These are phyloP conservation scores for Poeciliopsis turneri DNA, from an alignment of 2,797 vertebrate species.

Conservation along the genomic window DNA sequence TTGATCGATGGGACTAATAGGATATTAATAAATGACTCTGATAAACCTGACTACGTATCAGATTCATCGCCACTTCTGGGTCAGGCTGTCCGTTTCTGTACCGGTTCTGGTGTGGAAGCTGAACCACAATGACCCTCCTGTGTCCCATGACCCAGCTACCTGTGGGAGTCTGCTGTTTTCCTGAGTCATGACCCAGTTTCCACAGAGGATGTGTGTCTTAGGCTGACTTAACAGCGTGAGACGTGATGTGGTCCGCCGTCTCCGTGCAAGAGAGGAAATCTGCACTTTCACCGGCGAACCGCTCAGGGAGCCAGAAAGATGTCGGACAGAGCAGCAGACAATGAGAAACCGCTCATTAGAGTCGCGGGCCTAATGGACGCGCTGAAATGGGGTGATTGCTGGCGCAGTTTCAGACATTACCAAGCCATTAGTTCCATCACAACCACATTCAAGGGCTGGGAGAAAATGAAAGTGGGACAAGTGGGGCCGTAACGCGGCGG, in stretches of 20 bases:
- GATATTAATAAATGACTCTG: neutral
- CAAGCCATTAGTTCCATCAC: neutral
- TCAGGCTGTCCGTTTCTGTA: neutral
- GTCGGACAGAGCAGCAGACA: neutral
- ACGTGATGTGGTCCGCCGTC: neutral
- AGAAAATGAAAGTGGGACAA: neutral
- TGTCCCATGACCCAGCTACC: conserved; percentile 1
- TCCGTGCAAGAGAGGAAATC: neutral
- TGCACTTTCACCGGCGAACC: neutral
- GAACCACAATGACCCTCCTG: neutral
- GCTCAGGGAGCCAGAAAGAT: neutral
- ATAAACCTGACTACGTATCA: neutral
- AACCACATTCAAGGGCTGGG: neutral
- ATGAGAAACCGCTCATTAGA: neutral
- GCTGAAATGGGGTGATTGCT: neutral
- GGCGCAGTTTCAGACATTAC: neutral
- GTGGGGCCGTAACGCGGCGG: neutral
- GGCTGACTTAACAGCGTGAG: neutral
- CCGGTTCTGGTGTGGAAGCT: neutral
- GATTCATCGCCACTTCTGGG: neutral
- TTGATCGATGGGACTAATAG: neutral
- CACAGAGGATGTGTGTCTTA: conserved; percentile 1
- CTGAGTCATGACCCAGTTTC: conserved; percentile 9
- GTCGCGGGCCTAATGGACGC: neutral
- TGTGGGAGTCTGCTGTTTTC: neutral